Conservation (phyloP, 2,797 vertebrate species). For the Aplochiton taeniatus region DNA sequence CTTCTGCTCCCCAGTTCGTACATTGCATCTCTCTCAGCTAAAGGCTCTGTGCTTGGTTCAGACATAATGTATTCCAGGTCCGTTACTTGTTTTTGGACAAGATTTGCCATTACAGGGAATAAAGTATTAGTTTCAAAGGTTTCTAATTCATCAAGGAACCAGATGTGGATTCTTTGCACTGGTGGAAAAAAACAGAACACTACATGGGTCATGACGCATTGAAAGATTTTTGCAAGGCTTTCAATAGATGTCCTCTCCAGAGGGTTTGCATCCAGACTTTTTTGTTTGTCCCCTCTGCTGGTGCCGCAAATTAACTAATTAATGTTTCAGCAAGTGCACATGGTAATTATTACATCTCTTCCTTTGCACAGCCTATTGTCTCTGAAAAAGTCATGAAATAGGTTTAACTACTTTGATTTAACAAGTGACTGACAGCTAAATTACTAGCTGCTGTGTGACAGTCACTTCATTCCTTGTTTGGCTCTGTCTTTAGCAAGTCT, state of each 20-base stretch:
- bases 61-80: too few relatives aligned
- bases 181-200: too few relatives aligned
- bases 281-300: conserved; percentile 66
- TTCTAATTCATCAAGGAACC: too few relatives aligned
- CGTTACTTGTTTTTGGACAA: too few relatives aligned
- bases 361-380: conserved; percentile 68
- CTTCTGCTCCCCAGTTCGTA: conserved; percentile 44
- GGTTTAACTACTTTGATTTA: conserved; percentile 70
- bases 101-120: too few relatives aligned
- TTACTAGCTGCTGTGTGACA: conserved; percentile 67
- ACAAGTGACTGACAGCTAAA: conserved; percentile 74
- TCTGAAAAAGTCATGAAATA: conserved; percentile 75
- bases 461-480: conserved; percentile 61
- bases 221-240: neutral
- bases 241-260: neutral
- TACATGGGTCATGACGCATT: too few relatives aligned
- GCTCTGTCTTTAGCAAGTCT: conserved; percentile 52
- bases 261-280: conserved; percentile 33
- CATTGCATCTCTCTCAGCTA: neutral
- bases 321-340: conserved; percentile 73
- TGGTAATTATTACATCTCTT: conserved; percentile 74
- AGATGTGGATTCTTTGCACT: too few relatives aligned
- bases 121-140: too few relatives aligned
- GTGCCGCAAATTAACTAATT: conserved; percentile 74
- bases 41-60: too few relatives aligned